Percentiles rank a stretch among this genome's conserved stretches.
Evolutionary conservation across 2,888 invertebrate genomes (phyloP).

Genomic region (Molorchus minor): DNA sequence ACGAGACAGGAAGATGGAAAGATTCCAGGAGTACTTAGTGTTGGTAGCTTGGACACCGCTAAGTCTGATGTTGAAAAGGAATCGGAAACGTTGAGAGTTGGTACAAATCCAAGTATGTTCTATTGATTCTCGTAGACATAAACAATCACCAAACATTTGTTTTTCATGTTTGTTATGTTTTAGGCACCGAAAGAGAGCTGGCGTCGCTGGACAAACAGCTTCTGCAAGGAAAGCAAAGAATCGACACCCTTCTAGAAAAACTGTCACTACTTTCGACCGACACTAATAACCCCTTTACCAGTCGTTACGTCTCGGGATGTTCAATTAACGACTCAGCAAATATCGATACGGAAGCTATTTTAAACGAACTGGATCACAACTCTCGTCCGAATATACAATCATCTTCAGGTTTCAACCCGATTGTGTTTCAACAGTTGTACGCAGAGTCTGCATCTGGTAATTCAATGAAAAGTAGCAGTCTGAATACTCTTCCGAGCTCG

Average conservation of each 20-base stretch:
- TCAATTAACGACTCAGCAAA: slow-evolving; percentile 46
- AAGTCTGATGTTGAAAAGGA: neutral
- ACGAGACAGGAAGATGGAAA: too few relatives aligned
- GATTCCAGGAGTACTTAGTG: too few relatives aligned
- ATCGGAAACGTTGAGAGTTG: neutral
- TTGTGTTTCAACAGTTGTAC: slow-evolving; percentile 41
- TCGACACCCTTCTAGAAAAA: slow-evolving; percentile 58
- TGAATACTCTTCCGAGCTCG: slow-evolving; percentile 7
- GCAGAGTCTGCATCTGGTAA: slow-evolving; percentile 16
- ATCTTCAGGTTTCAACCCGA: slow-evolving; percentile 37
- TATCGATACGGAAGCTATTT: slow-evolving; percentile 45
- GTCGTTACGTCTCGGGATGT: slow-evolving; percentile 59
- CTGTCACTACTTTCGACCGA: slow-evolving; percentile 50
- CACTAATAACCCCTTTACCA: slow-evolving; percentile 39
- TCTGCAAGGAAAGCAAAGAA: slow-evolving; percentile 52
- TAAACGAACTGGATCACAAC: slow-evolving; percentile 44
- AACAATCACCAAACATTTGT: too few relatives aligned
- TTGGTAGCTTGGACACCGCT: neutral
- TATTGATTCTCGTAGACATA: neutral
- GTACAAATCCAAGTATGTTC: slow-evolving; percentile 1
- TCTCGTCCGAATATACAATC: slow-evolving; percentile 50
- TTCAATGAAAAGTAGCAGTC: slow-evolving; percentile 11
- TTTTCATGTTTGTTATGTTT: too few relatives aligned
- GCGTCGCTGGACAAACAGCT: slow-evolving; percentile 30
- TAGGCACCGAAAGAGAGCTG: slow-evolving; percentile 13